Evolutionary conservation across 2,113 vertebrate species (phyloP), one percentile per base, ranked within the genome.

Genomic region (Hylia prasina): DNA sequence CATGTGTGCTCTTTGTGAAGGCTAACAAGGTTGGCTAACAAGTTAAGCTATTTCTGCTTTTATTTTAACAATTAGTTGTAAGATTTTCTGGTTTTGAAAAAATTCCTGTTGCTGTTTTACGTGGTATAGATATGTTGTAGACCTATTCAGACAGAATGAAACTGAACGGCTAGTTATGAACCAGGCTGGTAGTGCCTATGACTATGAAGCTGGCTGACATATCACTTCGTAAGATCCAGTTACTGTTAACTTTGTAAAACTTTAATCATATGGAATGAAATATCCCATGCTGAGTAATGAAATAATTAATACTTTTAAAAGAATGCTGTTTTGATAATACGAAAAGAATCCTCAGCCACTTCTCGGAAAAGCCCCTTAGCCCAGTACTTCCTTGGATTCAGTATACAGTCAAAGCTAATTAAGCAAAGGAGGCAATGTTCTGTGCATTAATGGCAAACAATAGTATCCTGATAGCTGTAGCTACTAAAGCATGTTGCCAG

Each of bases 231-330:
- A 48, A 89, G 65, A 89, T 78, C 72, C 69, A 79, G 44, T 92
- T 94, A 86, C 83, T 78, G 71, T 58, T 90, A 92, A 89, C 83
- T 93, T 80, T 16, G 11, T 94, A 91, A 84, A 93, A 91, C 64
- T 64, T 94, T 75, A 91, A 87, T 94, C 15, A 39, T 73, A 82
- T 9, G 20, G 18, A 76, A 73, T 57, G 51, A 95, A 92, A 78
- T 90, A 78, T 39, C 35, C 45, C 10, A 20, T 71, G 51, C 33
- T 24, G n/a, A 58, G 22, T 81, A 78, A 94, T 71, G 47, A 75
- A 89, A 64, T 65, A 80, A 56, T 69, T 40, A 7, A 63, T 45
- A 71, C n/a, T 69, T 91, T 89, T n/a, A 2, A 68, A 89, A 68
- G 13, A 84, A 81, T 15, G 53, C 23, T 82, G 24, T 64, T 92